Conservation (phyloP, 2,113 vertebrate species). For the Corythornis vintsioides region DNA sequence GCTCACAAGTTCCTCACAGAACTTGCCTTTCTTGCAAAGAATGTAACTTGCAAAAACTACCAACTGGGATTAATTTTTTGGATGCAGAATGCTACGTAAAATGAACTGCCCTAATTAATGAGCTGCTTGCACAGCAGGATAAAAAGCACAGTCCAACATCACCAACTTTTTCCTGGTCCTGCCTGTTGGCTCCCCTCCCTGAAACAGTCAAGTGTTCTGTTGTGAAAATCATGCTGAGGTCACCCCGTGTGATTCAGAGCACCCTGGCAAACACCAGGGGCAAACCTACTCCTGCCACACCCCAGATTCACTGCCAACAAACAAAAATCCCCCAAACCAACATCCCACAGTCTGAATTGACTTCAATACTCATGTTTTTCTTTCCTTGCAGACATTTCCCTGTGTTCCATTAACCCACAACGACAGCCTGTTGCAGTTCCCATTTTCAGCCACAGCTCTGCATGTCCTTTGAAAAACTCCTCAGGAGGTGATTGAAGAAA, state of each 20-base stretch:
- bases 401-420: too few relatives aligned
- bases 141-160: neutral
- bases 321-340: neutral
- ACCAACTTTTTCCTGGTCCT: neutral
- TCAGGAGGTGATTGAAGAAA: neutral
- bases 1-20: fast-evolving
- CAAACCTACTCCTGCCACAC: neutral
- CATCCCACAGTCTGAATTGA: neutral
- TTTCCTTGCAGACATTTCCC: too few relatives aligned
- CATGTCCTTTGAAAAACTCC: neutral
- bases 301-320: neutral
- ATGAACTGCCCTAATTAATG: neutral
- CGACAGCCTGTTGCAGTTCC: neutral
- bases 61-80: neutral
- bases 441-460: neutral
- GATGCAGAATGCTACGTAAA: neutral
- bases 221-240: neutral
- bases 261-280: neutral
- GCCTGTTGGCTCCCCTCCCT: neutral
- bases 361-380: neutral
- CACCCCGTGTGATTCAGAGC: neutral
- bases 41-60: neutral
- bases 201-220: neutral
- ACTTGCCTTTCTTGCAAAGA: neutral
- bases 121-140: neutral